A percentile compares a stretch with the other conserved stretches of the same genome.
These are phyloP conservation scores for Chaetura pelagica DNA, from an alignment of 2,113 vertebrate genomes.

Conservation along the genomic window DNA sequence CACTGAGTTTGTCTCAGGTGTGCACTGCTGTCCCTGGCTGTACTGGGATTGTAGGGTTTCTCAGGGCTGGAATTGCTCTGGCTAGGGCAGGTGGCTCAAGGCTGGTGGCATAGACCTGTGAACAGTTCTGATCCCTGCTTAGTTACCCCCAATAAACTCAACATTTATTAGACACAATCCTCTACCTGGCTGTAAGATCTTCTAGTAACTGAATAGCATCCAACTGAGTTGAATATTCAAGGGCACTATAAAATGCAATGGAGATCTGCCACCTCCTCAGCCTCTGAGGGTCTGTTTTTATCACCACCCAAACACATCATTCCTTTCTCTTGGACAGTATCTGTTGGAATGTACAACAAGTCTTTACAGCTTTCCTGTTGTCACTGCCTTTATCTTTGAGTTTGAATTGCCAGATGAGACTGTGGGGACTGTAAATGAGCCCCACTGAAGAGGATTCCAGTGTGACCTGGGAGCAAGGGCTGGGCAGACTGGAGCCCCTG, in stretches of 20 bases:
- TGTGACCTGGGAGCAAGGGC: fast-evolving
- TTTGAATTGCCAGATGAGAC: neutral
- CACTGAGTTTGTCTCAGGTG: neutral
- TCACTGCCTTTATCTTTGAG: neutral
- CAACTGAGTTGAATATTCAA: neutral
- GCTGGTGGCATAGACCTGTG: neutral
- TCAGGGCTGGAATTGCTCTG: neutral
- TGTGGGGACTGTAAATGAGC: neutral
- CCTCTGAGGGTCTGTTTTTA: neutral
- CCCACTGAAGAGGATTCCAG: fast-evolving
- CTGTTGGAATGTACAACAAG: neutral
- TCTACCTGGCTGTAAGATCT: neutral
- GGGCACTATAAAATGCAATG: neutral
- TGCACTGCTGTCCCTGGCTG: neutral
- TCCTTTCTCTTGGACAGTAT: neutral
- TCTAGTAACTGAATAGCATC: neutral
- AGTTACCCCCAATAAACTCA: neutral
- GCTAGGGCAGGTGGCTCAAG: neutral
- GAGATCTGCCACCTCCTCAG: neutral
- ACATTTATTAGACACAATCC: neutral
- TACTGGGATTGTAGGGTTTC: fast-evolving
- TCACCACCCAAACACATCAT: neutral
- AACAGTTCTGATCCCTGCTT: neutral
- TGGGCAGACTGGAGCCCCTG: fast-evolving
- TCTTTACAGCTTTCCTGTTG: neutral